Base-by-base conservation (phyloP, 2,888 invertebrate species). In the Candidula unifasciata region DNA sequence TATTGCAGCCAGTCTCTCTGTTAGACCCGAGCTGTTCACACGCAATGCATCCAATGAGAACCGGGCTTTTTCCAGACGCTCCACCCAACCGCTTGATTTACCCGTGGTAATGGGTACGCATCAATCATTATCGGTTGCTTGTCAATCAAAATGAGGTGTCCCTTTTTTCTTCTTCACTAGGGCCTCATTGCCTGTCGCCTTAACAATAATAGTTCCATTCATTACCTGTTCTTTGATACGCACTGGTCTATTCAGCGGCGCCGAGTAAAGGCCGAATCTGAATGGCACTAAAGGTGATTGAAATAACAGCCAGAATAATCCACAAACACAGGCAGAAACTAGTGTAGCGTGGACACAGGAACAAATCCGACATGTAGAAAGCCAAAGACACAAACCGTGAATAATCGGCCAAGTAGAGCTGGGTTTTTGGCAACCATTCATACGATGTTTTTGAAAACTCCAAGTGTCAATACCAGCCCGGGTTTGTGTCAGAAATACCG, bases 81-180 rank as follows among this genome's bases (percentile, higher is more conserved):
- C 90, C 89, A 89, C 89, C 91, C 90, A 87, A 85, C 83, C 87
- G 44, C 82, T 21, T 71, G 76, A 82, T 81, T 79, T 68, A 80
- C 80, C 76, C 80, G 66, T 68, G 80, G 68, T 77, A 73, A 82
- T 81, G 87, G 81, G 82, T 77, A 86, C 82, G 87, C 88, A 90
- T 91, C 90, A 91, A 90, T 91, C 90, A 90, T 85, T 86, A 88
- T 88, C 86, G 84, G 86, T 87, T 85, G 86, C 83, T 88, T 90
- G 91, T 89, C 91, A 91, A 91, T 91, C 91, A 91, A 80, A 37
- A 33, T 83, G 76, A 86, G 68, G 79, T 80, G 54, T 71, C 76
- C 76, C 24, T 54, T 54, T 52, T 64, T 24, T 16, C 27, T 35
- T 69, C 13, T 24, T 64, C 68, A 37, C 64, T 33, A 66, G 76